Evolutionary conservation across 2,113 vertebrate species (phyloP).

Genomic region (Platycercus adscitus): DNA sequence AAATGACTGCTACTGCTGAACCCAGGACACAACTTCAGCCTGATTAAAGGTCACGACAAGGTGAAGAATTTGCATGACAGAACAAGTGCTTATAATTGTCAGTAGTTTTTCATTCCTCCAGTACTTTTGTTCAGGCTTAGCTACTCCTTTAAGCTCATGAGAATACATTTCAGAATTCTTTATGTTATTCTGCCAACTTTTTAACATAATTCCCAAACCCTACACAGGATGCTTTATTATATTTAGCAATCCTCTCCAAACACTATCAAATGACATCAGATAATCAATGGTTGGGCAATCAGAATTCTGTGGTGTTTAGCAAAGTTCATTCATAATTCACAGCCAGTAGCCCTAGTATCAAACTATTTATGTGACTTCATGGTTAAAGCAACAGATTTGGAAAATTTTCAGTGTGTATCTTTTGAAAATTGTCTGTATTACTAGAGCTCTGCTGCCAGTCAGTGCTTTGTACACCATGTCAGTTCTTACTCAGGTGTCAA

Average conservation of each 20-base stretch:
- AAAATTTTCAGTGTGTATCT: not conserved
- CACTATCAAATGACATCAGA: not conserved
- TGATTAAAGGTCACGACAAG: no score
- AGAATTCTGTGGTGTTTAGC: constrained; percentile 4
- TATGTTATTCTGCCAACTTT: not conserved
- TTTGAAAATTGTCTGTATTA: not conserved
- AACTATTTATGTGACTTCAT: not conserved
- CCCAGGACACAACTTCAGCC: no score
- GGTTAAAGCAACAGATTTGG: not conserved
- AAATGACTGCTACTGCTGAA: no score
- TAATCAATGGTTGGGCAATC: not conserved
- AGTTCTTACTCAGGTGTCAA: not conserved
- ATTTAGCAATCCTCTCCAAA: not conserved
- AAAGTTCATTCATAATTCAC: constrained; percentile 39
- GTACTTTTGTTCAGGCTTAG: not conserved
- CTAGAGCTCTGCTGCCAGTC: not conserved
- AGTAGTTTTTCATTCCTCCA: not conserved
- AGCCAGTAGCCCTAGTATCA: not conserved
- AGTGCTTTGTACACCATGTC: not conserved
- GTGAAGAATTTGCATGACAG: constrained; percentile 10
- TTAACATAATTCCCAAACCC: not conserved
- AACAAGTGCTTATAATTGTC: not conserved
- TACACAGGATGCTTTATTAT: not conserved
- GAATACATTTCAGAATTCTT: not conserved
- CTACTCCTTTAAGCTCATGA: not conserved